These are phyloP conservation scores for Halotydeus destructor DNA, from an alignment of 1,140 invertebrate species.

Conservation along the genomic window DNA sequence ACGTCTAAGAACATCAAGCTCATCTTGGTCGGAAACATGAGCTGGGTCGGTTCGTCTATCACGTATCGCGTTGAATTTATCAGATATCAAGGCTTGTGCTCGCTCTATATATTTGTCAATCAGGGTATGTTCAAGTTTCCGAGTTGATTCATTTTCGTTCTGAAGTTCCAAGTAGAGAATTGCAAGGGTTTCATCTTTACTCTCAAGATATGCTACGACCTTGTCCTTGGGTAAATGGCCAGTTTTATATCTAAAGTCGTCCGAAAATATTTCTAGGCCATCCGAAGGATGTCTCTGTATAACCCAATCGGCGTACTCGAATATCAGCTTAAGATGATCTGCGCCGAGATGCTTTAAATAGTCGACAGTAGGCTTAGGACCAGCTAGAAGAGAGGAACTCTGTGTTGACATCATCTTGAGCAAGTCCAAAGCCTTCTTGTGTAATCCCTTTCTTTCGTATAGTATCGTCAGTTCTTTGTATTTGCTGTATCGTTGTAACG, in stretches of 20 bases:
- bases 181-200: conserved; percentile 51
- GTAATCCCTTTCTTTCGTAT: conserved; percentile 77
- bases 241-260: conserved; percentile 67
- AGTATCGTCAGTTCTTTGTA: conserved; percentile 82
- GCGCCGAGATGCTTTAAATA: conserved; percentile 76
- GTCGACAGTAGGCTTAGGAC: conserved; percentile 56
- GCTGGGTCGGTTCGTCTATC: no score
- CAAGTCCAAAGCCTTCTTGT: conserved; percentile 76
- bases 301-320: conserved; percentile 87
- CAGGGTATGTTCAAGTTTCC: conserved; percentile 74
- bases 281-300: conserved; percentile 62
- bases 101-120: conserved; percentile 60
- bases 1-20: no score
- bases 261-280: conserved; percentile 81
- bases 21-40: no score
- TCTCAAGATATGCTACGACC: conserved; percentile 66
- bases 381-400: conserved; percentile 44
- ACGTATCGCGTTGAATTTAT: no score
- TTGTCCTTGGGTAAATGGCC: conserved; percentile 59
- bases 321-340: conserved; percentile 70
- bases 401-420: conserved; percentile 50
- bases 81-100: conserved; percentile 19
- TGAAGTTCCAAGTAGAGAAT: conserved; percentile 86
- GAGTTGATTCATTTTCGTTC: conserved; percentile 62
- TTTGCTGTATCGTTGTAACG: conserved; percentile 63